Conservation (phyloP, 2,888 invertebrate species). For the Bembecia ichneumoniformis region DNA sequence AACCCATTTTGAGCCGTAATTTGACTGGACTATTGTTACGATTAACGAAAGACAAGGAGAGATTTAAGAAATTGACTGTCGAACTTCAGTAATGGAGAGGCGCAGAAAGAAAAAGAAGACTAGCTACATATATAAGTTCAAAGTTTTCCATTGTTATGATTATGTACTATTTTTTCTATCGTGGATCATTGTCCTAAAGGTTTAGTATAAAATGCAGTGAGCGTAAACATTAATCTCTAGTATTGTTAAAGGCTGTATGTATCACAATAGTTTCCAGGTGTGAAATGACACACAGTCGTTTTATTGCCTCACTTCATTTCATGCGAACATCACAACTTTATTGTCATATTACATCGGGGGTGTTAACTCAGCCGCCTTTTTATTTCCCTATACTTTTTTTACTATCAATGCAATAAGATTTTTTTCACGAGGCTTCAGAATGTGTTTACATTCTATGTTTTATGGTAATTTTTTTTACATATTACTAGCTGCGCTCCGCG, state of each 20-base stretch:
- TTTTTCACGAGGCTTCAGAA: too few species aligned
- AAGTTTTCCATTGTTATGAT: not conserved
- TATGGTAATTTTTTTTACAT: too few species aligned
- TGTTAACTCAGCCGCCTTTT: conserved; percentile 22
- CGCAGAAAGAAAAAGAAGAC: too few species aligned
- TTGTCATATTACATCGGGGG: conserved; percentile 25
- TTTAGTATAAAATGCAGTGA: not conserved
- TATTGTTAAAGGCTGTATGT: conserved; percentile 9
- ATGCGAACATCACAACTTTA: conserved; percentile 21
- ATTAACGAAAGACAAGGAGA: too few species aligned
- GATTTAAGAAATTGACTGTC: too few species aligned
- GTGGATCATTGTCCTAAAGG: not conserved
- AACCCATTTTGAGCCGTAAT: too few species aligned
- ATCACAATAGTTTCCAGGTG: conserved; percentile 15
- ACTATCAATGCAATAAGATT: conserved; percentile 1
- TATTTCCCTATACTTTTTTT: conserved; percentile 10
- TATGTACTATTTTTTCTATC: not conserved
- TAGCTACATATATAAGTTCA: not conserved
- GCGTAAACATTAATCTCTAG: not conserved
- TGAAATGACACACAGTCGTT: conserved; percentile 11
- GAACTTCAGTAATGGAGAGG: too few species aligned
- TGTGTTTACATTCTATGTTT: too few species aligned
- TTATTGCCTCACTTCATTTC: conserved; percentile 21
- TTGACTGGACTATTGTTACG: too few species aligned
- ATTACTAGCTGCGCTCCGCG: too few species aligned